These are phyloP conservation scores for Litocranius walleri DNA, from an alignment of 2,113 vertebrate genomes.

Conservation along the genomic window DNA sequence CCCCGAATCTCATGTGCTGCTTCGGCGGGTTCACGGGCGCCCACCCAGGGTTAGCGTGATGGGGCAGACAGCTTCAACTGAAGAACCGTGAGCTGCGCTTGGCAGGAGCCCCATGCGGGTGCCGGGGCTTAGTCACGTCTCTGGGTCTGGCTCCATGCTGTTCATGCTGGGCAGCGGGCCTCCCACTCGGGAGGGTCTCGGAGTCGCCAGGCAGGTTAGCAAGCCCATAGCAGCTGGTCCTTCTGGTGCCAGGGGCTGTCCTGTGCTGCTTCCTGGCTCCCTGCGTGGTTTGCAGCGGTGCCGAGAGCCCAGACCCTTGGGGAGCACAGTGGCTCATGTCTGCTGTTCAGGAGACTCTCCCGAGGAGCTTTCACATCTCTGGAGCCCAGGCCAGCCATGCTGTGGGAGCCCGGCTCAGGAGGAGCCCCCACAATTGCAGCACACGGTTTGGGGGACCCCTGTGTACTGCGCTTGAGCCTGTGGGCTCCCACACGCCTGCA, in stretches of 20 bases:
- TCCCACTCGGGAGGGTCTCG: accelerated
- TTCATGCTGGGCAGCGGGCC: accelerated
- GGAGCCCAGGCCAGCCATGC: background rate
- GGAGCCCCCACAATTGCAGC: accelerated
- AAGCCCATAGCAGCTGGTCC: background rate
- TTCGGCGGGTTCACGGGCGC: background rate
- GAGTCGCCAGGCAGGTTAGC: accelerated
- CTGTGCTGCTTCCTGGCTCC: background rate
- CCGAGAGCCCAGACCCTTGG: background rate
- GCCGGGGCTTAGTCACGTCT: too few species aligned
- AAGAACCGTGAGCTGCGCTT: accelerated
- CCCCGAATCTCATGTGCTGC: accelerated
- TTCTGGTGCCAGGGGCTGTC: too few species aligned
- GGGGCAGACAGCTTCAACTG: background rate
- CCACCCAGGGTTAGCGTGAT: background rate
- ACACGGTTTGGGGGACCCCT: accelerated
- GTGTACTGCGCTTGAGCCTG: background rate
- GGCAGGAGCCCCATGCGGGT: accelerated
- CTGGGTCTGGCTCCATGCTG: background rate
- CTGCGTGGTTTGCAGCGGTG: accelerated
- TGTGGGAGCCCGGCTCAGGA: background rate
- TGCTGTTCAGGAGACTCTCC: background rate
- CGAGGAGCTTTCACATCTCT: background rate
- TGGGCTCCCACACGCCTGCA: too few species aligned
- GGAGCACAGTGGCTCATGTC: too few species aligned